These are phyloP conservation scores for Macaca fascicularis DNA, from an alignment of 2,113 vertebrate species.

Conservation along the genomic window DNA sequence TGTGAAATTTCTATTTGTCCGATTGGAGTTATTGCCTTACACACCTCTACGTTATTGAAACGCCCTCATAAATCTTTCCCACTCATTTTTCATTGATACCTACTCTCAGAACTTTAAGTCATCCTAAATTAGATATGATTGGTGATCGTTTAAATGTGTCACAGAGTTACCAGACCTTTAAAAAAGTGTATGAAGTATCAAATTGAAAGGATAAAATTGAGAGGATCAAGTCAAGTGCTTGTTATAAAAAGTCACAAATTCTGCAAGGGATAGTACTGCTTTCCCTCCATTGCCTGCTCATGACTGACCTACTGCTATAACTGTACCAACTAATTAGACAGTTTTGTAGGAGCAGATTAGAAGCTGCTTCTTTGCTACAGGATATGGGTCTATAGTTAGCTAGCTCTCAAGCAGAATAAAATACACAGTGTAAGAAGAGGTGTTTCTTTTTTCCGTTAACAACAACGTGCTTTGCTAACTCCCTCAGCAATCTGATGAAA, in stretches of 20 bases:
- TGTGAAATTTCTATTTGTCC: neutral
- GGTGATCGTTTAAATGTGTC: neutral
- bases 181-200: neutral
- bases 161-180: neutral
- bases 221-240: neutral
- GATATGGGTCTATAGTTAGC: neutral
- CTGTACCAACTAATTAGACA: neutral
- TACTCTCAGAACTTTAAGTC: neutral
- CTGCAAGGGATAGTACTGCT: neutral
- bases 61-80: neutral
- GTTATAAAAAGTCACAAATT: neutral
- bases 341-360: neutral
- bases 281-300: neutral
- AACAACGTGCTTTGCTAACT: neutral
- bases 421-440: rapidly evolving
- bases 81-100: neutral
- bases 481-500: neutral
- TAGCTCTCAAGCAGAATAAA: neutral
- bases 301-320: neutral
- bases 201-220: neutral
- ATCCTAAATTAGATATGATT: neutral
- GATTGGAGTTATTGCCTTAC: neutral
- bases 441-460: neutral
- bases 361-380: neutral
- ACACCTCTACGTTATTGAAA: neutral